A percentile compares a stretch with the other conserved stretches of the same genome.
Evolutionary conservation across 2,888 invertebrate species (phyloP).

Genomic region (Orchestes rusci): DNA sequence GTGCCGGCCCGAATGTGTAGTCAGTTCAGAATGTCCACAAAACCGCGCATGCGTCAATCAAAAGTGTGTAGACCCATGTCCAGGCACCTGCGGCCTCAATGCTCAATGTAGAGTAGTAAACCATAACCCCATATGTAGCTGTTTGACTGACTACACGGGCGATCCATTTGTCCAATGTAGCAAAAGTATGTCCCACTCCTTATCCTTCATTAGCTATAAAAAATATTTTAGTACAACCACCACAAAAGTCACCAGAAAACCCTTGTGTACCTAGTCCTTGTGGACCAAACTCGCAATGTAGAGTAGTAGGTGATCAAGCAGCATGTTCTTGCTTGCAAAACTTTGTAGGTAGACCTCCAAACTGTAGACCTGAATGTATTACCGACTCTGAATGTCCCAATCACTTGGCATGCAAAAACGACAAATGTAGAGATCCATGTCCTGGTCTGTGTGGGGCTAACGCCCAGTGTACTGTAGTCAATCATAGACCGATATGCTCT

Average conservation of each 20-base stretch:
- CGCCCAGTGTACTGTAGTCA: constrained; percentile 76
- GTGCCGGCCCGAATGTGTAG: constrained; percentile 60
- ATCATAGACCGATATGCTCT: constrained; percentile 73
- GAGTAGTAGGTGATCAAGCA: constrained; percentile 72
- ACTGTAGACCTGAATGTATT: constrained; percentile 78
- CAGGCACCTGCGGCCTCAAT: constrained; percentile 57
- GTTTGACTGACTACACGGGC: constrained; percentile 54
- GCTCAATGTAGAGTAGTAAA: constrained; percentile 61
- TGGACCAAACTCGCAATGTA: constrained; percentile 76
- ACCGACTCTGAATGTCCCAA: constrained; percentile 75
- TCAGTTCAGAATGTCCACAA: constrained; percentile 59
- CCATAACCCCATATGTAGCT: constrained; percentile 63
- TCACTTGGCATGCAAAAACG: constrained; percentile 72
- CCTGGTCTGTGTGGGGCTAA: constrained; percentile 70
- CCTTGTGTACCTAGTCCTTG: constrained; percentile 78
- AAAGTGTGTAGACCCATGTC: constrained; percentile 60
- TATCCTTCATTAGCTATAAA: constrained; percentile 6
- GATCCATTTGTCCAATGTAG: constrained; percentile 57
- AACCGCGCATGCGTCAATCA: constrained; percentile 55
- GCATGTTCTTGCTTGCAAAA: constrained; percentile 77
- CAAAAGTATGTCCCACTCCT: no score
- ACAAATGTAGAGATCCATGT: constrained; percentile 79
- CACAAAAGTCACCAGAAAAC: constrained; percentile 46
- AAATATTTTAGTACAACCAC: constrained; percentile 44
- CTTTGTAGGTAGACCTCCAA: constrained; percentile 77